These are phyloP conservation scores for Varecia variegata DNA, from an alignment of 2,797 vertebrate species.

Conservation along the genomic window DNA sequence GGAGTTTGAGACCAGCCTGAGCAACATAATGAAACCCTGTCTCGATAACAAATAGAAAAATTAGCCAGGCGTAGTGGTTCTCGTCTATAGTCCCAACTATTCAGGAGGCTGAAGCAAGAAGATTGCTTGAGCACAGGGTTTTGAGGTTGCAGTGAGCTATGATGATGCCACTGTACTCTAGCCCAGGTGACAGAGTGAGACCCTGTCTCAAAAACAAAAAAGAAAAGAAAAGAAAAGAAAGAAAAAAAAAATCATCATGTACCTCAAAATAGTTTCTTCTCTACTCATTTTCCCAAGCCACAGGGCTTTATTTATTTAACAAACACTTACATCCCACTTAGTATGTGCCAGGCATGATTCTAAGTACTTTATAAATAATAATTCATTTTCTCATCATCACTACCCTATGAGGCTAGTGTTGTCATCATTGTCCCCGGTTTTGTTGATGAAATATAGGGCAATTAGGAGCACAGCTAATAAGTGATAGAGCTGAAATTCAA, in stretches of 20 bases:
- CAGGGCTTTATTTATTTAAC: slow-evolving; percentile 28
- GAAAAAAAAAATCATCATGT: neutral
- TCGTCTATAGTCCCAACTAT: neutral
- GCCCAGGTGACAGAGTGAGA: neutral
- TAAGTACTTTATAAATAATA: slow-evolving; percentile 5
- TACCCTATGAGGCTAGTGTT: neutral
- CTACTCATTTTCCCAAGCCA: slow-evolving; percentile 23
- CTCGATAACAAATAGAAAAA: neutral
- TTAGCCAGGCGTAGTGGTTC: neutral
- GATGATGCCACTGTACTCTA: neutral
- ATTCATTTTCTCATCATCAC: neutral
- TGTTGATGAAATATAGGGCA: neutral
- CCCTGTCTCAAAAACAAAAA: neutral
- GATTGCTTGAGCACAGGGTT: neutral
- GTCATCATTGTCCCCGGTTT: neutral
- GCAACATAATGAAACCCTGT: neutral
- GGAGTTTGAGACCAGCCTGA: neutral
- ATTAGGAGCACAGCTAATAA: neutral
- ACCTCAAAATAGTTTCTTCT: slow-evolving; percentile 28
- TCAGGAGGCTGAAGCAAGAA: neutral
- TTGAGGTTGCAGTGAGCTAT: neutral
- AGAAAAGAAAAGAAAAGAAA: no score
- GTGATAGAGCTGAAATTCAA: neutral
- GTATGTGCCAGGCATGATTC: neutral
- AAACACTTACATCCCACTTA: neutral